These are phyloP conservation scores for Phenganax stokvisi DNA, from an alignment of 92 coral and sea anemone genomes.

Conservation along the genomic window DNA sequence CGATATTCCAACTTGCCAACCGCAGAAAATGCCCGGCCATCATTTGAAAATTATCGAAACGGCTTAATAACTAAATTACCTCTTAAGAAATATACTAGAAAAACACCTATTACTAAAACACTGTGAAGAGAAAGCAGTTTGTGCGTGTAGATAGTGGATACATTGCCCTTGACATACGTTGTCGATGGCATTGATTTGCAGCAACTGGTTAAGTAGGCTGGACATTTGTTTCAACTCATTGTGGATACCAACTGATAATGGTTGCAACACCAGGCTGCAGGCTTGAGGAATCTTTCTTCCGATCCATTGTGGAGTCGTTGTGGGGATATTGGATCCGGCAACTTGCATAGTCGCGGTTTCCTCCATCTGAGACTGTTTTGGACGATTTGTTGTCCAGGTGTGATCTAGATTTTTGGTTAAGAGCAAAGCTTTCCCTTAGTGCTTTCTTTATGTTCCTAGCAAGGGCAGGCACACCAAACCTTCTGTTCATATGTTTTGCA, in stretches of 20 bases:
- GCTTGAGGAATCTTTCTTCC: neutral
- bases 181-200: neutral
- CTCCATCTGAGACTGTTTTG: neutral
- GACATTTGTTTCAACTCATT: neutral
- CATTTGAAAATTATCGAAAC: neutral
- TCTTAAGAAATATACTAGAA: neutral
- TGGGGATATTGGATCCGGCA: neutral
- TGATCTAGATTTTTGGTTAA: neutral
- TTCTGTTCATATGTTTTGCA: too few relatives aligned
- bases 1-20: neutral
- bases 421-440: neutral
- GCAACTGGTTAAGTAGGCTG: neutral
- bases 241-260: neutral
- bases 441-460: slow-evolving; percentile 18
- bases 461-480: slow-evolving; percentile 29
- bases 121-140: neutral
- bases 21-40: neutral
- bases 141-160: neutral
- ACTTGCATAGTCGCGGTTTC: neutral
- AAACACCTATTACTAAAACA: neutral
- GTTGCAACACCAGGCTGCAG: neutral
- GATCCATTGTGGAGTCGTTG: neutral
- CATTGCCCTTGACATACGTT: neutral
- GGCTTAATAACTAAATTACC: too few relatives aligned
- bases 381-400: neutral